Conservation (phyloP, 2,797 vertebrate species). For the Telmatherina bonti region DNA sequence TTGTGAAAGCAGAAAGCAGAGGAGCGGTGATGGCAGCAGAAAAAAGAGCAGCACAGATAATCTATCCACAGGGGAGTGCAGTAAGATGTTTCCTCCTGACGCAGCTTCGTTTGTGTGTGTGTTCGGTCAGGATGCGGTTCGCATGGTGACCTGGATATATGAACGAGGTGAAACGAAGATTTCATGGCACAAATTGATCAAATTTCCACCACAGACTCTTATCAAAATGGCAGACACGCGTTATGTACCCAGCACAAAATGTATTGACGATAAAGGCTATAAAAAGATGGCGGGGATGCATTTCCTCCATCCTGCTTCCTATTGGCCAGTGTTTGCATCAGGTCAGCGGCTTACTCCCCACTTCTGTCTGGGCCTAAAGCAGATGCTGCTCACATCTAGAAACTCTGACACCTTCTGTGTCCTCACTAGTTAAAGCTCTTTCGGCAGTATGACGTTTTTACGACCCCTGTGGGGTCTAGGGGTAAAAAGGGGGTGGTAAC, state of each 20-base stretch:
- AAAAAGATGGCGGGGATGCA: no score
- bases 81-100: conserved; percentile 46
- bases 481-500: no score
- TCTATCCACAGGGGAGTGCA: conserved; percentile 50
- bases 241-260: not conserved
- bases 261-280: not conserved
- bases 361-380: no score
- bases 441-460: no score
- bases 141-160: not conserved
- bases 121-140: conserved; percentile 9
- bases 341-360: no score
- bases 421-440: no score
- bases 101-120: conserved; percentile 39
- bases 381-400: no score
- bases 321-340: no score
- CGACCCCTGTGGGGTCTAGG: no score
- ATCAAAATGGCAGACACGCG: not conserved
- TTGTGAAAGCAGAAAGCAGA: conserved; percentile 34
- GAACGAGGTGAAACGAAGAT: not conserved
- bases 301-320: no score
- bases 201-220: not conserved
- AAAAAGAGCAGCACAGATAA: conserved; percentile 37
- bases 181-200: not conserved
- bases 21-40: conserved; percentile 35
- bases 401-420: no score